phyloP scores from a whole-genome alignment of 2,888 invertebrate species.

The Strigamia transsilvanica region DNA sequence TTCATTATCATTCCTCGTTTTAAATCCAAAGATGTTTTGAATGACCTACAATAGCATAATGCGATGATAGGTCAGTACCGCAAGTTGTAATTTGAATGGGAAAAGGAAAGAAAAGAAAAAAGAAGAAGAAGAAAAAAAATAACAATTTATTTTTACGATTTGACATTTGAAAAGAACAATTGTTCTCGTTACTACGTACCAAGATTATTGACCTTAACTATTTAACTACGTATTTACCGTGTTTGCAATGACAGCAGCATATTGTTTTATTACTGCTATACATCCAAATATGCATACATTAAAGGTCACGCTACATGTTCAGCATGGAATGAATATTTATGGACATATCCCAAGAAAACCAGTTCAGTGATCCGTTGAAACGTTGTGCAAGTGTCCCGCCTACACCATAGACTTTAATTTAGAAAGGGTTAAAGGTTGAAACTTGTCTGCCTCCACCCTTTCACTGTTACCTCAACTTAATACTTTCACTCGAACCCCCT shows the following conservation, averaged over 20 bases:
- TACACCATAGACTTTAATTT: conserved; percentile 14
- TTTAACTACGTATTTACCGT: background rate
- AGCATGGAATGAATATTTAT: conserved; percentile 29
- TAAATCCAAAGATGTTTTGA: background rate
- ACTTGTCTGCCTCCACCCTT: conserved; percentile 41
- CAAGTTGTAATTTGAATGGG: background rate
- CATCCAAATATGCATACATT: conserved; percentile 13
- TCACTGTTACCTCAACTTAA: conserved; percentile 24
- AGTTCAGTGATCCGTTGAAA: conserved; percentile 24
- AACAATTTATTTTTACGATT: conserved; percentile 24
- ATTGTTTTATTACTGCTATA: conserved; percentile 15
- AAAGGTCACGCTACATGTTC: conserved; percentile 20
- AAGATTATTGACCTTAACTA: conserved; percentile 21
- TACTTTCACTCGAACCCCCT: conserved; percentile 2
- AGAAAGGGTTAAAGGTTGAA: conserved; percentile 18
- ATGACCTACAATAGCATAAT: conserved; percentile 24
- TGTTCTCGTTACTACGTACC: background rate
- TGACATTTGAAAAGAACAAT: conserved; percentile 6
- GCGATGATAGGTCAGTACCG: background rate
- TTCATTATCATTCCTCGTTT: background rate
- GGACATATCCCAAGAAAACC: conserved; percentile 30
- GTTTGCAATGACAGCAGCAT: background rate
- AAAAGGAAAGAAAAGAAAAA: conserved; percentile 20
- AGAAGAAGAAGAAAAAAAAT: background rate
- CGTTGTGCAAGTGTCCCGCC: conserved; percentile 44